A percentile compares a stretch with the other conserved stretches of the same genome.
phyloP scores from a whole-genome alignment of 2,113 vertebrate species.

The Stomatorhinus ivindoensis region DNA sequence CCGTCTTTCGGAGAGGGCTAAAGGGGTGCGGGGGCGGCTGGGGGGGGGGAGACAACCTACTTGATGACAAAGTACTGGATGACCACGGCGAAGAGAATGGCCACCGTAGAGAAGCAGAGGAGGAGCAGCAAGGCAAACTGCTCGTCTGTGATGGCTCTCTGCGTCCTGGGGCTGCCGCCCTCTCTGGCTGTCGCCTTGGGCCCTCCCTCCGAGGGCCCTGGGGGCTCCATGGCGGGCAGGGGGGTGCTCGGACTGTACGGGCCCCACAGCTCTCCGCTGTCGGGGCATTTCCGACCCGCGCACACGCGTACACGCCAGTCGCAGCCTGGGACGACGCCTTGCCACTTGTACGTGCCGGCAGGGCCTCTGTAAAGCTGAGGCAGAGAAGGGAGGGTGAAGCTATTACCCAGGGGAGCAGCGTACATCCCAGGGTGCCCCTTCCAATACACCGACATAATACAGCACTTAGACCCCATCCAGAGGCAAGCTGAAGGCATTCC shows the following conservation, averaged over 20 bases:
- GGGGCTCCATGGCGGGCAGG: slow-evolving; percentile 52
- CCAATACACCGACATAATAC: not conserved
- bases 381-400: not conserved
- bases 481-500: not conserved
- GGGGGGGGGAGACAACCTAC: slow-evolving; percentile 34
- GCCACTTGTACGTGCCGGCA: slow-evolving; percentile 55
- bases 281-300: slow-evolving; percentile 57
- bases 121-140: slow-evolving; percentile 57
- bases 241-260: slow-evolving; percentile 56
- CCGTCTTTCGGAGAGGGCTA: not conserved
- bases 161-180: slow-evolving; percentile 35
- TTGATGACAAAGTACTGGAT: slow-evolving; percentile 69
- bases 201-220: slow-evolving; percentile 9
- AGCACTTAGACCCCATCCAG: not conserved
- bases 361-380: slow-evolving; percentile 66
- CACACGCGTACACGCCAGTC: slow-evolving; percentile 58
- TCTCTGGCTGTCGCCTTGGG: not conserved
- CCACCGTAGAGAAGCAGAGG: slow-evolving; percentile 55
- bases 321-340: slow-evolving; percentile 50
- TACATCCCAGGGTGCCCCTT: not conserved
- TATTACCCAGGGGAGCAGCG: not conserved
- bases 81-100: slow-evolving; percentile 60
- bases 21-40: not conserved
- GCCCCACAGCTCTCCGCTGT: slow-evolving; percentile 56
- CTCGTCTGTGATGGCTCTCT: slow-evolving; percentile 49